Conservation (phyloP, 2,888 invertebrate species). For the Drosophila niveifrons region DNA sequence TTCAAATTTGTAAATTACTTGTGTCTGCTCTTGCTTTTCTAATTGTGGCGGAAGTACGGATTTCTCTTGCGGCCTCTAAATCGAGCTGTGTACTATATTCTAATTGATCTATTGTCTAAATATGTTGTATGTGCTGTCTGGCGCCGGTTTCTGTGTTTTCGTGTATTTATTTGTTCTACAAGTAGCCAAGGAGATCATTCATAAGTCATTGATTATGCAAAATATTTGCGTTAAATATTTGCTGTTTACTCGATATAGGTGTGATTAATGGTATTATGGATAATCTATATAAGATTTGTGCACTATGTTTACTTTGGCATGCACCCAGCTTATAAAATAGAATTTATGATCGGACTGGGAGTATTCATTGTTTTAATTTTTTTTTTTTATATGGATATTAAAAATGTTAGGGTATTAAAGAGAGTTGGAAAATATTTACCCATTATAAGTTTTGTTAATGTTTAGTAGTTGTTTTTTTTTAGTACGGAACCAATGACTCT, state of each 20-base stretch:
- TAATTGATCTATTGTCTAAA: constrained; percentile 38
- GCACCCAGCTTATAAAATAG: neutral
- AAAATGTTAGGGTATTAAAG: neutral
- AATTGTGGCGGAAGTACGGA: constrained; percentile 24
- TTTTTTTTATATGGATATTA: too few relatives aligned
- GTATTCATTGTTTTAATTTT: neutral
- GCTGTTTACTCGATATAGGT: neutral
- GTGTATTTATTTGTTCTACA: constrained; percentile 54
- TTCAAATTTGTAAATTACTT: constrained; percentile 32
- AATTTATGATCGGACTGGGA: neutral
- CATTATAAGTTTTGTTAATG: constrained; percentile 39
- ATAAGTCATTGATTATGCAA: constrained; percentile 17
- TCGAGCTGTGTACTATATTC: constrained; percentile 7
- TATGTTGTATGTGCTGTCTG: constrained; percentile 20
- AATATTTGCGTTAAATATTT: constrained; percentile 2
- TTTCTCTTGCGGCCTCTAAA: constrained; percentile 26
- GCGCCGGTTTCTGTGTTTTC: constrained; percentile 47
- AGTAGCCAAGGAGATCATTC: constrained; percentile 59
- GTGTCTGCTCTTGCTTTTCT: constrained; percentile 23
- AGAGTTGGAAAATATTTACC: constrained; percentile 56
- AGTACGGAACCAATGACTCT: constrained; percentile 12
- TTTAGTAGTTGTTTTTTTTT: constrained; percentile 32
- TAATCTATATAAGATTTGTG: neutral
- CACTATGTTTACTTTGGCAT: neutral
- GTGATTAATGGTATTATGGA: neutral